Evolutionary conservation across 1,140 invertebrate genomes (phyloP).

Genomic region (Bombus impatiens): DNA sequence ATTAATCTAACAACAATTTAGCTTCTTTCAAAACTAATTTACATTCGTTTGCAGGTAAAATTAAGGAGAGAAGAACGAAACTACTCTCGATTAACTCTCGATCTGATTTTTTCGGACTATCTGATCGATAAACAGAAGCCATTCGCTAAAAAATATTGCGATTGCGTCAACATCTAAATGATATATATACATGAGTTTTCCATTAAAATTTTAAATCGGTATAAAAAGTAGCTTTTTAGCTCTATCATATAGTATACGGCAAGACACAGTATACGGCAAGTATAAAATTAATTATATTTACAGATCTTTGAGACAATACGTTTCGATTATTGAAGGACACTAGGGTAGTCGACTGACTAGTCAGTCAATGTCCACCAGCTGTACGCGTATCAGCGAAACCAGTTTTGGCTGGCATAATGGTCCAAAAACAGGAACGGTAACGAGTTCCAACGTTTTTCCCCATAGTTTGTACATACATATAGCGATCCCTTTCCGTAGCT

Average conservation of each 20-base stretch:
- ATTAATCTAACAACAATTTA: no score
- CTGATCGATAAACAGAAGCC: not conserved
- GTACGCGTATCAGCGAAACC: constrained; percentile 28
- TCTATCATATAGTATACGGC: no score
- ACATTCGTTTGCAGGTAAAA: not conserved
- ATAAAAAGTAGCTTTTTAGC: no score
- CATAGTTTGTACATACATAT: not conserved
- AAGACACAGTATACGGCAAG: not conserved
- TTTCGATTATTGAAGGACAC: not conserved
- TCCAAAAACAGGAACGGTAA: constrained; percentile 26
- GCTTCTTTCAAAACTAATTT: not conserved
- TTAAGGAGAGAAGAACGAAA: not conserved
- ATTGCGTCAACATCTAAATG: not conserved
- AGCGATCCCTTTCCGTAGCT: not conserved
- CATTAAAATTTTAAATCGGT: no score
- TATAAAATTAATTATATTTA: not conserved
- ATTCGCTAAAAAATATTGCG: no score
- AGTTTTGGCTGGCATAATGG: constrained; percentile 29
- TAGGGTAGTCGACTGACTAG: not conserved
- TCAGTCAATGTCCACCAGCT: not conserved
- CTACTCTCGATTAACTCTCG: not conserved
- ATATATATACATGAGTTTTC: not conserved
- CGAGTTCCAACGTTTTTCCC: constrained; percentile 25
- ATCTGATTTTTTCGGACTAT: not conserved
- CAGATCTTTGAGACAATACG: not conserved